Conservation (phyloP, 2,113 vertebrate genomes). For the Meriones unguiculatus region DNA sequence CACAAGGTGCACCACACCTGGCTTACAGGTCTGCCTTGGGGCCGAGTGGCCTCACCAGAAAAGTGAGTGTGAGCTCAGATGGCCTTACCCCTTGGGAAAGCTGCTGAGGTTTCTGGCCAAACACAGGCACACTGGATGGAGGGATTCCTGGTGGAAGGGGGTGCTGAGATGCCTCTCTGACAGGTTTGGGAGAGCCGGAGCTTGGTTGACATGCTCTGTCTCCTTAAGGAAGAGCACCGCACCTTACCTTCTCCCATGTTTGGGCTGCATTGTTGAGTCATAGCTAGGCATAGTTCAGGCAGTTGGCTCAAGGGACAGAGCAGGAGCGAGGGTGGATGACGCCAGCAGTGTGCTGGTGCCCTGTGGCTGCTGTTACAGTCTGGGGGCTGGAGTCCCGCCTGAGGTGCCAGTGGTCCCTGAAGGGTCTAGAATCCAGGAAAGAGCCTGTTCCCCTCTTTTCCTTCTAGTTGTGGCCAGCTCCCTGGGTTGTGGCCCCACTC, state of each 20-base stretch:
- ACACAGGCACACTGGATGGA: not conserved
- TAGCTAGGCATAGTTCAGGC: rapidly evolving
- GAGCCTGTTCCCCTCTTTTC: rapidly evolving
- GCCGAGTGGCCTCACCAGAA: not conserved
- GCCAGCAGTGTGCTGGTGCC: not conserved
- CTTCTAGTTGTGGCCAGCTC: not conserved
- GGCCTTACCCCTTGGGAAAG: not conserved
- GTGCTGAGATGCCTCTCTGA: not conserved
- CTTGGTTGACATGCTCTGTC: not conserved
- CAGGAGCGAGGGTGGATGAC: not conserved
- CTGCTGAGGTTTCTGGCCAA: not conserved
- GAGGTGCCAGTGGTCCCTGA: not conserved
- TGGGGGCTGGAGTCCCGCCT: not conserved
- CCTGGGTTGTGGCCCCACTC: not conserved
- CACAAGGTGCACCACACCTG: not conserved
- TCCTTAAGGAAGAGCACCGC: too few relatives aligned
- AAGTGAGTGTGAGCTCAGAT: not conserved
- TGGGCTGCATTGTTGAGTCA: not conserved
- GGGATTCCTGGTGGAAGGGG: not conserved
- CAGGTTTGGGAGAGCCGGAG: not conserved
- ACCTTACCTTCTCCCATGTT: not conserved
- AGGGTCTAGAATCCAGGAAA: not conserved
- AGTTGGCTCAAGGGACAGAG: not conserved
- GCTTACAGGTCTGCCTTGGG: not conserved
- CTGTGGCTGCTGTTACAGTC: not conserved